Evolutionary conservation across 2,797 vertebrate species (phyloP).

Genomic region (Hemibagrus guttatus): DNA sequence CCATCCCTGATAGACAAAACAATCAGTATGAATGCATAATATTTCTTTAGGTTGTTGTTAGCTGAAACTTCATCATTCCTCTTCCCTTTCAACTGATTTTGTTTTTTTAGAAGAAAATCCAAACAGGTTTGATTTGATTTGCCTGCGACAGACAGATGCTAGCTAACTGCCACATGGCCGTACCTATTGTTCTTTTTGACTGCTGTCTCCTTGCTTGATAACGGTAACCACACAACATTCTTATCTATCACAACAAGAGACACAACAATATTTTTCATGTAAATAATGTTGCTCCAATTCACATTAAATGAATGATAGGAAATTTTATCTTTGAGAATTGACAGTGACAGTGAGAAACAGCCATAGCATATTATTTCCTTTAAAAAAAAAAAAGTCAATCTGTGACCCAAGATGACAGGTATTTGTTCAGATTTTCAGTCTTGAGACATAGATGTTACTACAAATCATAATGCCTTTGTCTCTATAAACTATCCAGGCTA

Average conservation of each 20-base stretch:
- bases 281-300: neutral
- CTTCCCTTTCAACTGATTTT: neutral
- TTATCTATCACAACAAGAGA: neutral
- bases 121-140: neutral
- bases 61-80: neutral
- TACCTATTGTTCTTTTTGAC: neutral
- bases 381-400: neutral
- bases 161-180: constrained; percentile 12
- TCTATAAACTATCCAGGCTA: neutral
- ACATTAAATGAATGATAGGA: neutral
- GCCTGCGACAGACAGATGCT: neutral
- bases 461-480: neutral
- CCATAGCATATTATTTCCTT: neutral
- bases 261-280: constrained; percentile 1
- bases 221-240: neutral
- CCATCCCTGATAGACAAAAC: neutral
- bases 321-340: neutral
- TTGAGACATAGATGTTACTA: neutral
- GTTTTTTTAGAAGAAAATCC: neutral
- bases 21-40: neutral
- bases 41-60: neutral
- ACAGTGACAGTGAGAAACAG: neutral
- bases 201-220: neutral
- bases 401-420: neutral
- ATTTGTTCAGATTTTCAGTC: neutral